Percentiles rank a stretch among this genome's conserved stretches.
phyloP scores from a whole-genome alignment of 1,140 invertebrate genomes.

The Trichonephila inaurata region DNA sequence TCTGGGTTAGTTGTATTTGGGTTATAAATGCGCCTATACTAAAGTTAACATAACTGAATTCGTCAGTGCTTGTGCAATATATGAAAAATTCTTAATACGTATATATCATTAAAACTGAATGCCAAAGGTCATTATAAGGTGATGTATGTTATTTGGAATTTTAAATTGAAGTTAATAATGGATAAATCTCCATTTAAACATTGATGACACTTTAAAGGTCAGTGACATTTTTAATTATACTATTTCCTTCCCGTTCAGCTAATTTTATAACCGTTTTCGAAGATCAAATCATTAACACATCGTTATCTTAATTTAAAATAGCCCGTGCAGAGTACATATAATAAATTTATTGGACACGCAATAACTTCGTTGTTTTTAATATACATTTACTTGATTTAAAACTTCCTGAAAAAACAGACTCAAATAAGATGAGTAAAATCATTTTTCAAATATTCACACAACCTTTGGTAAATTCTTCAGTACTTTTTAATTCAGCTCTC shows the following conservation, averaged over 20 bases:
- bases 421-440: no score
- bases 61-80: neutral
- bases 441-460: no score
- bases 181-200: constrained; percentile 24
- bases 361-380: no score
- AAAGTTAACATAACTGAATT: neutral
- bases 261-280: neutral
- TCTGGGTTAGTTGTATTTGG: neutral
- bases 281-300: neutral
- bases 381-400: no score
- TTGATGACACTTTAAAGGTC: constrained; percentile 22
- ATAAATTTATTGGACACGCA: no score
- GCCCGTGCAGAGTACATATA: no score
- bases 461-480: no score
- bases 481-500: no score
- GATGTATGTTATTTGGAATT: constrained; percentile 39
- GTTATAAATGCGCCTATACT: neutral
- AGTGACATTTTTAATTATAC: constrained; percentile 36
- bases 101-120: neutral
- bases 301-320: no score
- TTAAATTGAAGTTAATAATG: constrained; percentile 3
- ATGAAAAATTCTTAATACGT: neutral
- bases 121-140: constrained; percentile 39
- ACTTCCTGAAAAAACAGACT: no score
- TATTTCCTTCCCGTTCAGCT: neutral